These are phyloP conservation scores for Calliphora vomitoria DNA, from an alignment of 2,888 invertebrate species.

Conservation along the genomic window DNA sequence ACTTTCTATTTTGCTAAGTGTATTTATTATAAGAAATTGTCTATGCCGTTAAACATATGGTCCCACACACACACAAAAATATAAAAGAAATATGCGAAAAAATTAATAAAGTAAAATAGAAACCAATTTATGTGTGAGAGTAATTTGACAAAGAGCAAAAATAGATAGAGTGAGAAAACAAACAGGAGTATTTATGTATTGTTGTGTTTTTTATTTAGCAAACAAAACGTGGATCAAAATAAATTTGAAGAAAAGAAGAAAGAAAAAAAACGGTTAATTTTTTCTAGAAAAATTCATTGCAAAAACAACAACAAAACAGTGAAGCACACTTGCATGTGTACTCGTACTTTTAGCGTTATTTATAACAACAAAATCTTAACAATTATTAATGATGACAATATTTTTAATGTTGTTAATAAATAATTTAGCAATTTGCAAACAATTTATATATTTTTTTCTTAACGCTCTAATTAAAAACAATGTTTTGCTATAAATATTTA, in stretches of 20 bases:
- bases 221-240: slow-evolving; percentile 8
- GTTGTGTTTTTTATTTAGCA: neutral
- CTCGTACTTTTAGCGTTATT: neutral
- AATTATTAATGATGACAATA: slow-evolving; percentile 42
- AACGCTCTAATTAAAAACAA: slow-evolving; percentile 53
- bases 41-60: neutral
- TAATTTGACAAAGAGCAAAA: slow-evolving; percentile 6
- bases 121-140: slow-evolving; percentile 21
- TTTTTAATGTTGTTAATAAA: slow-evolving; percentile 31
- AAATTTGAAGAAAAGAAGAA: neutral
- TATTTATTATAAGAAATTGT: neutral
- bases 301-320: neutral
- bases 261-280: slow-evolving; percentile 7
- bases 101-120: neutral
- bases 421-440: slow-evolving; percentile 10
- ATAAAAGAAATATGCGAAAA: neutral
- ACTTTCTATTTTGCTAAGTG: slow-evolving; percentile 10
- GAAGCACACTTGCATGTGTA: neutral
- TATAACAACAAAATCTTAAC: slow-evolving; percentile 5
- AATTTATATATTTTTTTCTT: slow-evolving; percentile 1
- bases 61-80: neutral
- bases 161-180: neutral
- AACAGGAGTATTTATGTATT: neutral
- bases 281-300: neutral
- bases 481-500: slow-evolving; percentile 28